A percentile compares a stretch with the other conserved stretches of the same genome.
phyloP scores from a whole-genome alignment of 2,113 vertebrate species.

The Lutjanus erythropterus region DNA sequence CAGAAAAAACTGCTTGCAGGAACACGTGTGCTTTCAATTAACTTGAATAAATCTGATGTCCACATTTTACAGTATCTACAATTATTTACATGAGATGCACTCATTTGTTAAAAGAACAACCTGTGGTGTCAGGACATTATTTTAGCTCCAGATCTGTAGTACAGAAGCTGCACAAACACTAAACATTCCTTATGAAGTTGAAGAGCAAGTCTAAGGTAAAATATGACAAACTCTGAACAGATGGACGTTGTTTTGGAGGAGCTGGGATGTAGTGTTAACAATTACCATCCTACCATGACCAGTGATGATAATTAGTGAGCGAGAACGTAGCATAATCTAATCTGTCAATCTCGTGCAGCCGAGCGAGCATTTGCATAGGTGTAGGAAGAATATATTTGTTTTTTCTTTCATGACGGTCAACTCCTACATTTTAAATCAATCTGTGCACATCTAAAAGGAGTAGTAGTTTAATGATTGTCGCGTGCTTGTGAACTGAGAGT shows the following conservation, averaged over 20 bases:
- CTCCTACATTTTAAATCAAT: not conserved
- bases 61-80: too few relatives aligned
- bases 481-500: too few relatives aligned
- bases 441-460: not conserved
- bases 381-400: not conserved
- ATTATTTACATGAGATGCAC: too few relatives aligned
- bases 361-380: constrained; percentile 19
- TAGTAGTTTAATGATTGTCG: not conserved
- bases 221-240: constrained; percentile 24
- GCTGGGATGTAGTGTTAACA: constrained; percentile 1
- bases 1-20: not conserved
- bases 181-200: not conserved
- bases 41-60: not conserved
- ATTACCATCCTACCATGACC: constrained; percentile 20
- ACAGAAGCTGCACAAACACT: not conserved
- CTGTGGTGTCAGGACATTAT: not conserved
- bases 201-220: constrained; percentile 29
- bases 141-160: not conserved
- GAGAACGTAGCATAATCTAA: not conserved
- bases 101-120: not conserved
- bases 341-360: constrained; percentile 25
- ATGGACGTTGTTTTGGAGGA: constrained; percentile 37
- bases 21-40: constrained; percentile 13
- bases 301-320: constrained; percentile 34
- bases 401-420: constrained; percentile 1